Base-by-base conservation (phyloP, 2,888 invertebrate genomes). In the Schizaphis graminum region DNA sequence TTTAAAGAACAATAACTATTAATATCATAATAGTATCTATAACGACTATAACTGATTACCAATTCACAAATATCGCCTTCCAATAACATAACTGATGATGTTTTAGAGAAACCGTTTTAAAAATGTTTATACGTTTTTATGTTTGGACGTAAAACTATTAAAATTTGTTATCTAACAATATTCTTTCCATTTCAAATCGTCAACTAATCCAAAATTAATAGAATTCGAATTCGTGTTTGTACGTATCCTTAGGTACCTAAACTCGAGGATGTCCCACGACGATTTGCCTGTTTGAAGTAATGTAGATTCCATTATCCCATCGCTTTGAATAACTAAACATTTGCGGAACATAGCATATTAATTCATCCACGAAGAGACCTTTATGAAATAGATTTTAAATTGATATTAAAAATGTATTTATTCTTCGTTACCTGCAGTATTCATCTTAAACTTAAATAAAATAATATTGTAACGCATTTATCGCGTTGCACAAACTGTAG, bases 201-300 rank as follows among this genome's bases (percentile, higher is more conserved):
- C 21, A 35, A 77, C 77, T 77, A 77, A 77, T 77, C 35, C 35
- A 77, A 77, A 77, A 77, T 77, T 77, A 77, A 77, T 77, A 77
- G 77, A 77, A 77, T 35, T 77, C 77, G 35, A 35, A 77, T 77
- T 35, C 35, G 21, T 77, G 77, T 35, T 77, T 77, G 77, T 35
- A 77, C 77, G 35, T 77, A 35, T 35, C 35, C n/a, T 35, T 35
- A 77, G 77, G 77, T 77, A 87, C 87, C 47, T 44, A 7, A 87
- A 87, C 49, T 87, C 16, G 47, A 87, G 16, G 28, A 3, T 16
- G 53, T 88, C 87, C 87, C 87, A 88, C 87, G 87, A 44, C 35
- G 87, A 53, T 88, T 53, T 88, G 7, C 53, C 35, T 53, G 87
- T 53, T 88, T 88, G n/a, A 88, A 88, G 87, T 49, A 53, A 88